Base-by-base conservation (phyloP, 2,113 vertebrate species). In the Baryphthengus martii region DNA sequence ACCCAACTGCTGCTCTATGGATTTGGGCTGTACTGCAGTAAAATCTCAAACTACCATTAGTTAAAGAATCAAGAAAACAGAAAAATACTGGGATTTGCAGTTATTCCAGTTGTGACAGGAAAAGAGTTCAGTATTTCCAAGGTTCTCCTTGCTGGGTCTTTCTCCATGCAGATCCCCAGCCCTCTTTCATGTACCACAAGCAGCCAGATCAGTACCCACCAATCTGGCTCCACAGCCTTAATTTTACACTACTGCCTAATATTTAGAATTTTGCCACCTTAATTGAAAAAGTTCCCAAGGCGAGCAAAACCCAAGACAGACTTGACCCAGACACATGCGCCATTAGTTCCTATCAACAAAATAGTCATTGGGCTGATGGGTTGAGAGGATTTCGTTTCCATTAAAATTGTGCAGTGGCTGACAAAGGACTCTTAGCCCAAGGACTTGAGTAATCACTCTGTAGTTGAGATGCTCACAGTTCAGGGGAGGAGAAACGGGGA, bases 321-420 rank as follows among this genome's bases (percentile, higher is more conserved):
- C n/a, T n/a, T n/a, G n/a, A 58, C 55, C 86, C 25, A 3, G 16
- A 77, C 65, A 44, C 3, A 3, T n/a, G n/a, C 35, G 4, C 39
- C 12, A 7, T 33, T 53, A 74, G 47, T 24, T 82, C 29, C 9
- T 10, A 19, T 9, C 58, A 62, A 11, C 62, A 45, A 81, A 86
- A 81, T 6, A 66, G 45, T 62, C 65, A 33, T 61, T 40, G 75
- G 55, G 74, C 74, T n/a, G n/a, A 45, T 18, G 18, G 3, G 59
- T n/a, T 58, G 61, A 50, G 80, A 58, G 84, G 82, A 17, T 88
- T 92, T 75, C 16, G 44, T 88, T 49, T 72, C 55, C 85, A 58
- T 71, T 47, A 70, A 23, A 59, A 11, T 58, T 26, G 39, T 19
- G 24, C 74, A 17, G n/a, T n/a, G n/a, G n/a, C n/a, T n/a, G n/a